Evolutionary conservation across 2,888 invertebrate species (phyloP).

Genomic region (Scelioninae gen. 2): DNA sequence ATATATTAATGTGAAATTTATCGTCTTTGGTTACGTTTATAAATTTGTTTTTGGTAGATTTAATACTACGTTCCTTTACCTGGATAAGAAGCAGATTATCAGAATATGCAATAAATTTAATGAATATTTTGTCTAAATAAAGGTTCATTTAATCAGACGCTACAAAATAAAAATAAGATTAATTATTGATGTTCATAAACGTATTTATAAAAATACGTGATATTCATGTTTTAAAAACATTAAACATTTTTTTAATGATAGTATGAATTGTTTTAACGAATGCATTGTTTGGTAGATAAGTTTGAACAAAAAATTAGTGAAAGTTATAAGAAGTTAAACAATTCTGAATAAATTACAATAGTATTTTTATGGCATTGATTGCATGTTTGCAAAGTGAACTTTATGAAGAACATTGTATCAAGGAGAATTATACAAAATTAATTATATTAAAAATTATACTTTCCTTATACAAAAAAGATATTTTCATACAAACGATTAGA

Average conservation of each 20-base stretch:
- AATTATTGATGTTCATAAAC: too few species aligned
- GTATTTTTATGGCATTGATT: background rate
- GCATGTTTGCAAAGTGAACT: too few species aligned
- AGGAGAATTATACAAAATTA: background rate
- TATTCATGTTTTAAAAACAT: too few species aligned
- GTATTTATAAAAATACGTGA: too few species aligned
- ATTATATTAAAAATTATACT: background rate
- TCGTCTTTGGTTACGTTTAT: too few species aligned
- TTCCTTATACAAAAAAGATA: background rate
- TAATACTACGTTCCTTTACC: background rate
- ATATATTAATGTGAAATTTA: too few species aligned
- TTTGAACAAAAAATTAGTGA: background rate
- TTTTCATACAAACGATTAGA: conserved; percentile 14
- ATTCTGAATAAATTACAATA: background rate
- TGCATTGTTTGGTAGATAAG: too few species aligned
- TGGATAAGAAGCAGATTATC: background rate
- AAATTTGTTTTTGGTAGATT: background rate
- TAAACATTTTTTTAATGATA: background rate
- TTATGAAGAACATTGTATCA: background rate
- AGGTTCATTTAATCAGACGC: background rate
- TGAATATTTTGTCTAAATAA: background rate
- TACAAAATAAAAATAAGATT: conserved; percentile 1
- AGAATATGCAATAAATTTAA: conserved; percentile 2
- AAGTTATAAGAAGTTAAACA: background rate
- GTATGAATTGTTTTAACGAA: too few species aligned